phyloP scores from a whole-genome alignment of 2,113 vertebrate genomes.

The Phrynosoma platyrhinos region DNA sequence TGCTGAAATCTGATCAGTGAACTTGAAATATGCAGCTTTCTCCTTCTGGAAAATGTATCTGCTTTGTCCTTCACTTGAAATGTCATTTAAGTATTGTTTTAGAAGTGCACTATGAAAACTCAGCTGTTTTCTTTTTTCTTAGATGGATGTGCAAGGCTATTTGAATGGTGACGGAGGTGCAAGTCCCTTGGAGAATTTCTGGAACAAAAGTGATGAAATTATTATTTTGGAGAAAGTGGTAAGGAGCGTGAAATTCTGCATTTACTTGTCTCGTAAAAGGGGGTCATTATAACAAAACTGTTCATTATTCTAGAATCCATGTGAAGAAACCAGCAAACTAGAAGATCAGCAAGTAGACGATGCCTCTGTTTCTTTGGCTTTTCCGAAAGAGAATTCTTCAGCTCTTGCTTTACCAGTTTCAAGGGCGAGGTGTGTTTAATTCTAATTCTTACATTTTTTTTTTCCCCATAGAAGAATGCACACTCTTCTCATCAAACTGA shows the following conservation, averaged over 20 bases:
- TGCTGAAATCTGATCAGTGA: neutral
- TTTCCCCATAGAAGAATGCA: no score
- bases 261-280: neutral
- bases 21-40: neutral
- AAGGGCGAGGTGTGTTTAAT: constrained; percentile 87
- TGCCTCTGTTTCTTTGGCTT: constrained; percentile 60
- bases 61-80: neutral
- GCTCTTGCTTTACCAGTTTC: constrained; percentile 81
- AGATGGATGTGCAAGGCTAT: constrained; percentile 82
- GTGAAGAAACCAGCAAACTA: constrained; percentile 54
- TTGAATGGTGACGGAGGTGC: constrained; percentile 67
- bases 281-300: neutral
- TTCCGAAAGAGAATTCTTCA: constrained; percentile 58
- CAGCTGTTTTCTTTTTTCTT: neutral
- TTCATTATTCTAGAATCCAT: constrained; percentile 58
- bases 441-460: neutral
- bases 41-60: no score
- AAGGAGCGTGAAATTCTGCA: constrained; percentile 51
- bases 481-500: no score
- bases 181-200: constrained; percentile 76
- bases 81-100: neutral
- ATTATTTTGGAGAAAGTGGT: constrained; percentile 88
- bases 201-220: constrained; percentile 70
- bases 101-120: neutral
- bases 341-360: constrained; percentile 62